Percentiles rank a stretch among this genome's conserved stretches.
These are phyloP conservation scores for Beroe forskalii DNA, from an alignment of 37 sponge, comb jelly and placozoan species.

Conservation along the genomic window DNA sequence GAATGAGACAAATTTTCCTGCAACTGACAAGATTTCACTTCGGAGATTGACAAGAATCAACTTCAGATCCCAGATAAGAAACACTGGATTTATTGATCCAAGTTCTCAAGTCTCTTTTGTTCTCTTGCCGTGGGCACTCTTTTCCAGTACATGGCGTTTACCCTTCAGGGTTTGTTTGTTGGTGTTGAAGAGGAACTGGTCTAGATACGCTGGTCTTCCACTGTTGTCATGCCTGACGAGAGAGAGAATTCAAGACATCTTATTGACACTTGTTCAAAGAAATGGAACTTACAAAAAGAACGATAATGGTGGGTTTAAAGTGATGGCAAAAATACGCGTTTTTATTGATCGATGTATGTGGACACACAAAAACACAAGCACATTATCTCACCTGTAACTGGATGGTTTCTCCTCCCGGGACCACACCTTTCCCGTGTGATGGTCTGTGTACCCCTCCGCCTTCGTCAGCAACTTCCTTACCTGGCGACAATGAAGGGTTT, in stretches of 20 bases:
- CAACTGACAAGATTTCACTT: too few species aligned
- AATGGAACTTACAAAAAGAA: too few species aligned
- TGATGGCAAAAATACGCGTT: too few species aligned
- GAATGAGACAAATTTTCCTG: too few species aligned
- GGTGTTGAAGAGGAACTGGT: neutral
- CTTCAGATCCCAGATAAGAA: too few species aligned
- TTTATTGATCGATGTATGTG: neutral
- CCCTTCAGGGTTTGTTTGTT: neutral
- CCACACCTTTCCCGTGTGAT: slow-evolving; percentile 54
- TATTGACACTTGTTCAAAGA: too few species aligned
- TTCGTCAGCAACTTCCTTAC: slow-evolving; percentile 1
- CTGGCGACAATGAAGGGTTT: too few species aligned
- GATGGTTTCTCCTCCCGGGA: neutral
- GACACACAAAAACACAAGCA: neutral
- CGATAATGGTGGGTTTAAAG: too few species aligned
- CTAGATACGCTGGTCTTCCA: neutral
- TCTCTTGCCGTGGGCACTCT: neutral
- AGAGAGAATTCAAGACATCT: too few species aligned
- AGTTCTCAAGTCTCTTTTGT: neutral
- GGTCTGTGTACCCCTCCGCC: slow-evolving; percentile 56
- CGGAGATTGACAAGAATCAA: too few species aligned
- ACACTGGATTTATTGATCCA: too few species aligned
- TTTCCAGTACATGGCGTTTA: neutral
- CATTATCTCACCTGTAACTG: slow-evolving; percentile 32
- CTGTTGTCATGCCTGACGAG: neutral